phyloP scores from a whole-genome alignment of 2,888 invertebrate genomes.

The Lasioglossum calceatum region DNA sequence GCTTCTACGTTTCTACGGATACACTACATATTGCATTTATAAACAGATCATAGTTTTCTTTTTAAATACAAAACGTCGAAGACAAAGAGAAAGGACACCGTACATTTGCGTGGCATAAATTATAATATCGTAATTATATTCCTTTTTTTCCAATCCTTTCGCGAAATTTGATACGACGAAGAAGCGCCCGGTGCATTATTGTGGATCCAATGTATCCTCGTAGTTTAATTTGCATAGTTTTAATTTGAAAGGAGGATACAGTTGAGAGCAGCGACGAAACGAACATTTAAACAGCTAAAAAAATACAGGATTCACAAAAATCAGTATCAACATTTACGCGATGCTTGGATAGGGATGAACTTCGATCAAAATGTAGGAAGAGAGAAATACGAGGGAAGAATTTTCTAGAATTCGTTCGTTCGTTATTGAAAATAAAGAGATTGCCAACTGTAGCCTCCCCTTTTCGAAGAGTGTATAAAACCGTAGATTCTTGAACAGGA shows the following conservation, averaged over 20 bases:
- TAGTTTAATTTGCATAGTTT: background rate
- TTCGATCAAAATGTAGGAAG: background rate
- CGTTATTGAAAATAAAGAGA: background rate
- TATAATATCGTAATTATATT: slow-evolving; percentile 1
- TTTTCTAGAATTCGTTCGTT: background rate
- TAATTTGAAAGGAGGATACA: background rate
- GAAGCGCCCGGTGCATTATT: slow-evolving; percentile 27
- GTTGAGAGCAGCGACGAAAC: background rate
- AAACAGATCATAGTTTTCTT: slow-evolving; percentile 32
- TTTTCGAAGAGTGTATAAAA: background rate
- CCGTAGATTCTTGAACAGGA: slow-evolving; percentile 32
- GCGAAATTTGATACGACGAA: slow-evolving; percentile 23
- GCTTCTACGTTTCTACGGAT: slow-evolving; percentile 60
- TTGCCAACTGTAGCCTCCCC: slow-evolving; percentile 3
- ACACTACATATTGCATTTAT: slow-evolving; percentile 71
- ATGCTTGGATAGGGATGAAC: background rate
- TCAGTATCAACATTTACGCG: background rate
- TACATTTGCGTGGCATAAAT: slow-evolving; percentile 8
- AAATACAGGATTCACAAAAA: background rate
- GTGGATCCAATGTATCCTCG: slow-evolving; percentile 18
- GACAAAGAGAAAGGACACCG: background rate
- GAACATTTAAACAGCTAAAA: background rate
- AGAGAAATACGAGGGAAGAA: background rate
- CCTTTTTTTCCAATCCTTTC: background rate
- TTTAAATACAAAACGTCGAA: background rate